A percentile compares a stretch with the other conserved stretches of the same genome.
phyloP scores from a whole-genome alignment of 2,797 vertebrate species.

The Xenentodon cancila region DNA sequence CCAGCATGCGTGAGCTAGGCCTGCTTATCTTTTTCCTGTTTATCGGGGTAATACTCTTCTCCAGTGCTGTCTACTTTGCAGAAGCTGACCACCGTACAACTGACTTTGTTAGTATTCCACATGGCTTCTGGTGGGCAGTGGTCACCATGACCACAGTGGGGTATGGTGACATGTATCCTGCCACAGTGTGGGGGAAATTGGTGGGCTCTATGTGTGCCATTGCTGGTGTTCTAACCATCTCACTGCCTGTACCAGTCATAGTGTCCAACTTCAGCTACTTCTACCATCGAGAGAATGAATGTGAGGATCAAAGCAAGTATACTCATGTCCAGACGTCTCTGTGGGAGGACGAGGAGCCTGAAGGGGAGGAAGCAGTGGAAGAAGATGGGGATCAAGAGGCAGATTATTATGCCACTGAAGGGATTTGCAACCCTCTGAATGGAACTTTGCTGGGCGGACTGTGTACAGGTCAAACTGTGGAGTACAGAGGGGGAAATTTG shows the following conservation, averaged over 20 bases:
- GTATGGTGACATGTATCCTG: constrained; percentile 91
- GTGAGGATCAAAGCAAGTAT: constrained; percentile 80
- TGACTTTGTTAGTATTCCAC: constrained; percentile 89
- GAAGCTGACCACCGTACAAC: constrained; percentile 86
- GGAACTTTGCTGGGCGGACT: constrained; percentile 74
- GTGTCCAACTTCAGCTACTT: constrained; percentile 96
- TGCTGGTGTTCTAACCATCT: constrained; percentile 91
- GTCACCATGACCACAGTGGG: constrained; percentile 95
- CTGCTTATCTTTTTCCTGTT: constrained; percentile 93
- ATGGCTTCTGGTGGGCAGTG: constrained; percentile 94
- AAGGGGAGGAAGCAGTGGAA: constrained; percentile 55
- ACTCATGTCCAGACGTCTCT: constrained; percentile 76
- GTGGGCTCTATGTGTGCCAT: constrained; percentile 93
- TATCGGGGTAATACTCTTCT: constrained; percentile 92
- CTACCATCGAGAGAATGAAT: constrained; percentile 89
- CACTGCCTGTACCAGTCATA: constrained; percentile 90
- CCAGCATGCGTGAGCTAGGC: constrained; percentile 90
- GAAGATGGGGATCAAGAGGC: constrained; percentile 53
- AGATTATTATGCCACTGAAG: constrained; percentile 70
- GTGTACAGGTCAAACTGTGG: constrained; percentile 56
- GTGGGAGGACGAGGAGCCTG: constrained; percentile 65
- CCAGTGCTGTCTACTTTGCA: constrained; percentile 91
- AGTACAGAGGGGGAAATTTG: constrained; percentile 52
- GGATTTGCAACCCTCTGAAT: constrained; percentile 70
- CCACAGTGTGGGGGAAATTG: constrained; percentile 89